Evolutionary conservation across 2,888 invertebrate species (phyloP).

Genomic region (Coenonympha arcania): DNA sequence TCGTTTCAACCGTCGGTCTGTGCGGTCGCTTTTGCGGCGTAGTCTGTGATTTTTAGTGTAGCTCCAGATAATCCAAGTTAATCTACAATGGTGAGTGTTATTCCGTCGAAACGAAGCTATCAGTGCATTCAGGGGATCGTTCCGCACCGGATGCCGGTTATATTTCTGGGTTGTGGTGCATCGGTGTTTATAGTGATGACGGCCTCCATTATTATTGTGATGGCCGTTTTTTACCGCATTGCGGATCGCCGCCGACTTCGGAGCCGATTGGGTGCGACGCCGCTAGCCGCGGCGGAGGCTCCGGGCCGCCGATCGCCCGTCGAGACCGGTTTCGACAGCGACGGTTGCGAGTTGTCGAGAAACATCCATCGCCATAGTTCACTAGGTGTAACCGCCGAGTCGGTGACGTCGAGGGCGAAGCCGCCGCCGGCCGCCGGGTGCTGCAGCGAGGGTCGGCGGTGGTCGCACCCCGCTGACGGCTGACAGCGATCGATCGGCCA

Average conservation of each 20-base stretch:
- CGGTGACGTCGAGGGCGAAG: conserved; percentile 45
- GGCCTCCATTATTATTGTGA: conserved; percentile 74
- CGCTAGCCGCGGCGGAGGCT: conserved; percentile 28
- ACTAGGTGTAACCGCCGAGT: conserved; percentile 60
- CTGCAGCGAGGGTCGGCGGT: conserved; percentile 25
- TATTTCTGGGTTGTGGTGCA: conserved; percentile 67
- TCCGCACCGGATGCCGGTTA: conserved; percentile 42
- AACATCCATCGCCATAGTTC: conserved; percentile 62
- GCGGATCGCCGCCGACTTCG: conserved; percentile 55
- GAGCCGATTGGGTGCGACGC: conserved; percentile 35
- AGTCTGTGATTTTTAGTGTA: conserved; percentile 76
- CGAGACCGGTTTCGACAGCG: conserved; percentile 29
- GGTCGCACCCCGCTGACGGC: conserved; percentile 53
- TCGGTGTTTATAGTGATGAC: conserved; percentile 73
- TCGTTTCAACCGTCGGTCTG: conserved; percentile 73
- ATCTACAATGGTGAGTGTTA: conserved; percentile 75
- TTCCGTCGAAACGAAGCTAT: conserved; percentile 57
- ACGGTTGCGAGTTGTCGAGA: conserved; percentile 46
- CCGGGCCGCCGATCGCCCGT: conserved; percentile 30
- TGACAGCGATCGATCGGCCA: conserved; percentile 69
- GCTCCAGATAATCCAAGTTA: conserved; percentile 75
- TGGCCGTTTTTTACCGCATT: conserved; percentile 74
- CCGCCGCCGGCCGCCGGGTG: not conserved
- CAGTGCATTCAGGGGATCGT: conserved; percentile 56
- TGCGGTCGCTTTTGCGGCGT: conserved; percentile 73